These are phyloP conservation scores for Eubucco bourcierii DNA, from an alignment of 2,113 vertebrate species.

Conservation along the genomic window DNA sequence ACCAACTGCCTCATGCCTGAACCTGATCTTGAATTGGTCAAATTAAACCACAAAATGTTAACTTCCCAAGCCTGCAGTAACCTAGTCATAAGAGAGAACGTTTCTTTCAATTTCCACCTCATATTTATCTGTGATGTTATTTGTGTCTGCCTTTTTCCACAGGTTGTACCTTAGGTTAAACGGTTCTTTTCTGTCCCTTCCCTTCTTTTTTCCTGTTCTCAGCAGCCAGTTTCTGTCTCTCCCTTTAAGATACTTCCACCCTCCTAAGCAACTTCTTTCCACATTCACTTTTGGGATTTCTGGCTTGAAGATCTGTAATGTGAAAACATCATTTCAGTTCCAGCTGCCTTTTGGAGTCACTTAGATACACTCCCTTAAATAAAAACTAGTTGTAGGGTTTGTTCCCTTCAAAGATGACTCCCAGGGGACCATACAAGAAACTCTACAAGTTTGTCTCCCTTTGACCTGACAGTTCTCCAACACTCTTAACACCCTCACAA, in stretches of 20 bases:
- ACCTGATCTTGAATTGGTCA: not conserved
- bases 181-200: not conserved
- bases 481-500: not conserved
- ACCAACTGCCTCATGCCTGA: not conserved
- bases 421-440: not conserved
- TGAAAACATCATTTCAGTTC: not conserved
- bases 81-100: not conserved
- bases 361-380: not conserved
- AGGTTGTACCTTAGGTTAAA: not conserved
- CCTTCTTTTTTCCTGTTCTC: not conserved
- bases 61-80: not conserved
- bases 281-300: not conserved
- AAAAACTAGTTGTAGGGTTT: not conserved
- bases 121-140: not conserved
- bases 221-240: not conserved
- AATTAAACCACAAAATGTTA: not conserved
- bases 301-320: not conserved
- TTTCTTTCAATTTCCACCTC: not conserved
- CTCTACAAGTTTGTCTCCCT: not conserved
- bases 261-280: not conserved
- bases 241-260: not conserved
- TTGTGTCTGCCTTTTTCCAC: not conserved
- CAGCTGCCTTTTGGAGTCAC: not conserved
- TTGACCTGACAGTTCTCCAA: not conserved
- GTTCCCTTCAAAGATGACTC: not conserved